Base-by-base conservation (phyloP, 2,113 vertebrate genomes). In the Thomomys bottae region DNA sequence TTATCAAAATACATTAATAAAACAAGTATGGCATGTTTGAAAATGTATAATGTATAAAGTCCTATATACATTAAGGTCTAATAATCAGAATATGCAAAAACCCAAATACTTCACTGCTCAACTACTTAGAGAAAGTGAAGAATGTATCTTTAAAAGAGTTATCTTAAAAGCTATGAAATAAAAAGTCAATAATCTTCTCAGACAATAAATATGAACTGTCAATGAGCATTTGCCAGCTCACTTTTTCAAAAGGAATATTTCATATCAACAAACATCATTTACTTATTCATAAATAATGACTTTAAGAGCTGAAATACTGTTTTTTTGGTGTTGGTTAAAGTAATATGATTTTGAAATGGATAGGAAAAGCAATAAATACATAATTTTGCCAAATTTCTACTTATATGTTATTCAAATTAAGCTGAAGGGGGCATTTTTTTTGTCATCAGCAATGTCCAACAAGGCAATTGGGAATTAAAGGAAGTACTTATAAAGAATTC, bases 401-500 rank as follows among this genome's bases (percentile, higher is more conserved):
- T 92, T 83, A 59, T 6, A 76, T 66, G 40, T 66, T 83, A 89
- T 36, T 5, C 40, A 84, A 95, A 91, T 78, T 17, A 94, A 86
- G 76, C 24, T 30, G 92, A 59, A 76, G 57, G 38, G 66, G 30
- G 12, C 14, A 83, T 79, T 89, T 70, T 84, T 92, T 70, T 84
- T 92, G 61, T 86, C 21, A 90, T 92, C 38, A 91, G 71, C 70
- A 80, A 73, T 89, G 66, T 89, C 68, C 70, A 96, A 49, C 2
- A 91, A 66, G 30, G 34, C 40, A 96, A 95, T 88, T 89, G 82
- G 34, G 61, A 79, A 80, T 84, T 36, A 90, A 66, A 72, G 45
- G 61, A 72, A 83, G 40, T 84, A 89, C 70, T 83, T 92, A 82
- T 81, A 88, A 90, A 90, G 68, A 84, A 72, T 75, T 87, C 80